Evolutionary conservation across 1,140 invertebrate species (phyloP).

Genomic region (Oncopodura yosiiana): DNA sequence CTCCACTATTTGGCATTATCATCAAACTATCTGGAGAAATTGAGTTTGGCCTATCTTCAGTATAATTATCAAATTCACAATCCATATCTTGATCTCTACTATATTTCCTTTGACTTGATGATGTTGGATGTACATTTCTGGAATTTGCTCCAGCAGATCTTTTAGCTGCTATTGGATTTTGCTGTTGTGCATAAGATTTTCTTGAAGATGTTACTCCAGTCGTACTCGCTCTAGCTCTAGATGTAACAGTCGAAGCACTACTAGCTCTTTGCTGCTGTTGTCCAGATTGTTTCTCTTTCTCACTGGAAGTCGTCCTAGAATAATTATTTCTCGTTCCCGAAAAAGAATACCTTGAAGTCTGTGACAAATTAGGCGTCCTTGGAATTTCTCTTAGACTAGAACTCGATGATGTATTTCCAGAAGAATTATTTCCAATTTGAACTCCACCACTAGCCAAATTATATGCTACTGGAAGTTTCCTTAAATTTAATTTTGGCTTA

Average conservation of each 20-base stretch:
- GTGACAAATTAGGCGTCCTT: constrained; percentile 16
- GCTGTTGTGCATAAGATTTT: no score
- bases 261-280: no score
- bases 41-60: neutral
- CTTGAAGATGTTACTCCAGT: no score
- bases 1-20: neutral
- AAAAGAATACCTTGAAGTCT: constrained; percentile 8
- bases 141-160: no score
- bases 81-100: neutral
- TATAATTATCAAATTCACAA: neutral
- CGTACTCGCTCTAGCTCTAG: constrained; percentile 1
- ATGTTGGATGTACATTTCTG: no score
- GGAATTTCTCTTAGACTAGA: neutral
- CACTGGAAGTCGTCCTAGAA: no score
- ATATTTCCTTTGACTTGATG: neutral
- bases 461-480: neutral
- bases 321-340: no score
- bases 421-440: neutral
- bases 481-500: constrained; percentile 24
- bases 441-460: neutral
- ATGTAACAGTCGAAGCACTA: no score
- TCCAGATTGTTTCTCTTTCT: no score
- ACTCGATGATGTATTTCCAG: neutral
- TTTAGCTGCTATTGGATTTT: no score
- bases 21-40: neutral